Evolutionary conservation across 2,113 vertebrate species (phyloP), one percentile per base, ranked within the genome.

Genomic region (Halichoerus grypus): DNA sequence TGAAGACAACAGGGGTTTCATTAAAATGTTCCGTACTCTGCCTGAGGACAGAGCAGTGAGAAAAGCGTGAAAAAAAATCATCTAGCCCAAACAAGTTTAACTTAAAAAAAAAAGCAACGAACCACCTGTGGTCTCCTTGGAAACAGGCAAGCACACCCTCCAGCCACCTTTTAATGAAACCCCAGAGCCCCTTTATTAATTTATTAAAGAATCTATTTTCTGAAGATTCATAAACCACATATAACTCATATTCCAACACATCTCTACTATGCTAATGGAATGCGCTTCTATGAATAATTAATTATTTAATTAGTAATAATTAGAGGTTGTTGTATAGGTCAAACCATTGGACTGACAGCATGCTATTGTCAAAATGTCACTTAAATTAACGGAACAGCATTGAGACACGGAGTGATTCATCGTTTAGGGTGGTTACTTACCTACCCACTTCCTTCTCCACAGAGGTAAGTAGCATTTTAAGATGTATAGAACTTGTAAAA

Each of bases 161-260:
- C 99, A 99, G 99, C 99, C 99, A 99, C 99, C 99, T 99, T 99
- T 99, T 99, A 99, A 99, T 99, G 99, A 99, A 99, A 99, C 99
- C 99, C 99, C 98, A 99, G 99, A 99, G 99, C 99, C 99, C 99
- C 98, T 99, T 99, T 99, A 99, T 99, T 99, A 99, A 99, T 99
- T 99, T 99, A 99, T 99, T 99, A 99, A 99, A 99, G 99, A 99
- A 99, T 99, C 99, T 99, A 99, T 99, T 99, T 99, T 99, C 98
- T 98, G 99, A 99, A 99, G 99, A 99, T 99, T 99, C 99, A 99
- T 99, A 99, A 99, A 99, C 99, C 98, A 92, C 97, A 95, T 98
- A 98, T 98, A 99, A 99, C 98, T 99, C 98, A 99, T 99, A 98
- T 99, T 99, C 99, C 98, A 98, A 98, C 99, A 99, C 97, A 98